Evolutionary conservation across 2,888 invertebrate species (phyloP), one percentile per base, ranked within the genome.

Genomic region (Euplexia lucipara): DNA sequence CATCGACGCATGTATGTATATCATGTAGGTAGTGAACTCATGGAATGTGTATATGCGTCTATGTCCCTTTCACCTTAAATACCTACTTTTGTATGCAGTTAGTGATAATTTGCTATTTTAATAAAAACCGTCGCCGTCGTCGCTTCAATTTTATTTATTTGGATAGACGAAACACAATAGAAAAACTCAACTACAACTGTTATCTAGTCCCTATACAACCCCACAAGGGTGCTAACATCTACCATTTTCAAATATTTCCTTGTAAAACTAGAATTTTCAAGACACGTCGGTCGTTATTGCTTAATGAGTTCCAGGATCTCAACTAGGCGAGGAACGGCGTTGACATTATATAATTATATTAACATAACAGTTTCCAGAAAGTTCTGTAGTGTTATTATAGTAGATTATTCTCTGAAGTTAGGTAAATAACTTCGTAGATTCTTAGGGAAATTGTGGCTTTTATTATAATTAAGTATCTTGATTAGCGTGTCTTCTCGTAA

Each of bases 231-330:
- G n/a, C 18, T 44, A 44, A 58, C 41, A 63, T 45, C 10, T 20
- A 52, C 14, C 22, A 47, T 16, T 51, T 54, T 64, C 67, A 56
- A 69, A 72, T 66, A 64, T 32, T 22, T 57, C 53, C 65, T 65
- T 62, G 34, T 64, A 64, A 69, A 63, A 59, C 66, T 60, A 35
- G 44, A 79, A 63, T 45, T 47, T 52, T 34, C 54, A 63, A 48
- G 47, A 57, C 45, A 58, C 49, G 59, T 58, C 54, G 30, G 76
- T 70, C 60, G 76, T 77, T 79, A 66, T 35, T 63, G 37, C 66
- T 70, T 77, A 79, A 77, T 77, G 77, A 79, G 78, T 68, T 79
- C 22, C 45, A 56, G 59, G 58, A 65, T 72, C 62, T 77, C 76
- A 65, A 64, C 45, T 22, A 59, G 42, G 54, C n/a, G 58, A 49